Evolutionary conservation across 2,888 invertebrate genomes (phyloP).

Genomic region (Melanargia galathea): DNA sequence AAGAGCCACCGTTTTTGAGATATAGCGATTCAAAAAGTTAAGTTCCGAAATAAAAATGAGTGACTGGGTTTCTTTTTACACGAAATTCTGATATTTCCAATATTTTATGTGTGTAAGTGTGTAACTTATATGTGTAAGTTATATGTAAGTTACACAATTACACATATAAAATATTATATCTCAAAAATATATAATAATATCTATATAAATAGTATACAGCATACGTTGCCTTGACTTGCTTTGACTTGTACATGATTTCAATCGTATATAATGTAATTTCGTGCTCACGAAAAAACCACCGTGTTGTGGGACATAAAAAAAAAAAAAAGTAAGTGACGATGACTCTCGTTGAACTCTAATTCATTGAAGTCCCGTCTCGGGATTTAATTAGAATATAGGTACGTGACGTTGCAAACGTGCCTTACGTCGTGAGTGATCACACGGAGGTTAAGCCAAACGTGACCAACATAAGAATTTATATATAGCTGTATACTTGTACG

Average conservation of each 20-base stretch:
- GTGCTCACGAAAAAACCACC: background rate
- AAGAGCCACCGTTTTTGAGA: too few species aligned
- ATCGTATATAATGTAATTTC: background rate
- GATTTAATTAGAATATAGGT: slow-evolving; percentile 18
- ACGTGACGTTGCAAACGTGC: slow-evolving; percentile 16
- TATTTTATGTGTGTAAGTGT: too few species aligned
- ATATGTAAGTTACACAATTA: too few species aligned
- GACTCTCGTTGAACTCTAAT: background rate
- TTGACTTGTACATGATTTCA: background rate
- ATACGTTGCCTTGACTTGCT: background rate
- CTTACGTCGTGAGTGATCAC: slow-evolving; percentile 7
- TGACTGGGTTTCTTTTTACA: too few species aligned
- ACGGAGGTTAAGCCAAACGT: slow-evolving; percentile 14
- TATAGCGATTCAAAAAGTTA: too few species aligned
- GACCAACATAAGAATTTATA: background rate
- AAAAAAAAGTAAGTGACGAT: slow-evolving; percentile 5
- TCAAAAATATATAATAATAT: too few species aligned
- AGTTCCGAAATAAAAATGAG: too few species aligned
- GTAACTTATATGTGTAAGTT: too few species aligned
- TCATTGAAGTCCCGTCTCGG: background rate
- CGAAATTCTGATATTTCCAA: too few species aligned
- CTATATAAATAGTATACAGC: too few species aligned
- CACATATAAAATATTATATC: too few species aligned
- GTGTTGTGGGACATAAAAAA: background rate
- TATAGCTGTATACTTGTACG: background rate